Conservation (phyloP, 2,113 vertebrate genomes). For the Climacteris rufus region DNA sequence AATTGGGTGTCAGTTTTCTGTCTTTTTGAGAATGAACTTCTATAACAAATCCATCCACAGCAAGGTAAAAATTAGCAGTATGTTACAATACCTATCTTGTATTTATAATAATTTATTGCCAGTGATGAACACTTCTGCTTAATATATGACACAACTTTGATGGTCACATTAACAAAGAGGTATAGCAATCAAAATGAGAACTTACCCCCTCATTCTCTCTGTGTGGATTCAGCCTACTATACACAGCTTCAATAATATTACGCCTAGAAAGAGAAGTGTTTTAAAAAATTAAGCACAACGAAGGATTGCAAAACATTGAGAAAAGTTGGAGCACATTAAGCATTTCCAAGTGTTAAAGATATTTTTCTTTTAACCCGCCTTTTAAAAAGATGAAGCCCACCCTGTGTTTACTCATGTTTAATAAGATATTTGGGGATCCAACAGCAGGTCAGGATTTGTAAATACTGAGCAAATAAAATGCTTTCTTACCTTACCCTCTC, state of each 20-base stretch:
- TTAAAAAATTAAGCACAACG: neutral
- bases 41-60: neutral
- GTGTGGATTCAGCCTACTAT: conserved; percentile 95
- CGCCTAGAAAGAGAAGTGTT: conserved; percentile 76
- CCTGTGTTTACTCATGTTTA: neutral
- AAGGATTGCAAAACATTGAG: neutral
- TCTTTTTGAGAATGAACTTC: neutral
- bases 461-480: neutral
- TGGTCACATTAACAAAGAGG: neutral
- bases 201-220: conserved; percentile 97
- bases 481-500: neutral
- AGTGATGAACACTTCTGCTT: neutral
- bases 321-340: neutral
- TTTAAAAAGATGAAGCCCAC: neutral
- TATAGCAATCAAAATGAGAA: conserved; percentile 57
- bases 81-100: neutral
- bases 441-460: neutral
- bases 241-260: conserved; percentile 96
- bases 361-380: neutral
- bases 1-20: neutral
- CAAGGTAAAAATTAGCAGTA: neutral
- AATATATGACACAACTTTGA: neutral
- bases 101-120: neutral
- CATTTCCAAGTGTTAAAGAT: neutral
- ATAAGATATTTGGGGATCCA: neutral